Conservation (phyloP, 2,797 vertebrate genomes). For the Discoglossus pictus region DNA sequence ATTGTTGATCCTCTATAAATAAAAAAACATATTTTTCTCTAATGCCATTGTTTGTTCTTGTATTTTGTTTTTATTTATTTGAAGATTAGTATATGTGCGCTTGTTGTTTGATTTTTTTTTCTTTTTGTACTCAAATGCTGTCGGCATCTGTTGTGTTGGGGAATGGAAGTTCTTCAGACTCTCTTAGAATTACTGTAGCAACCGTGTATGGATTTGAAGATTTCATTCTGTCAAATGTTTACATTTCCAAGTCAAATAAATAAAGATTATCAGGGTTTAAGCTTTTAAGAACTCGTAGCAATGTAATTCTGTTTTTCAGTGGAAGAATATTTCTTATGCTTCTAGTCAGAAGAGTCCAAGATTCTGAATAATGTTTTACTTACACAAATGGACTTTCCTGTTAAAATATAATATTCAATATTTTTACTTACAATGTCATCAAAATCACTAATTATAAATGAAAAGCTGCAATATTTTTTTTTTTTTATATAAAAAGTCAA, state of each 20-base stretch:
- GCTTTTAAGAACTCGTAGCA: too few relatives aligned
- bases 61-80: slow-evolving; percentile 5
- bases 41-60: neutral
- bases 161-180: neutral
- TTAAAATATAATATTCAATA: too few relatives aligned
- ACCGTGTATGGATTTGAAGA: slow-evolving; percentile 25
- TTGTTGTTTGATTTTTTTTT: neutral
- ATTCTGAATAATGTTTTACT: too few relatives aligned
- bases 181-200: slow-evolving; percentile 15
- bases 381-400: too few relatives aligned
- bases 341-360: too few relatives aligned
- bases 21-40: neutral
- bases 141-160: neutral
- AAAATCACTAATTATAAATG: too few relatives aligned
- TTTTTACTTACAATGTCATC: too few relatives aligned
- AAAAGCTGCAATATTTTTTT: too few relatives aligned
- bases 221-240: slow-evolving; percentile 24
- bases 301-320: too few relatives aligned
- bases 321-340: too few relatives aligned
- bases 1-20: slow-evolving; percentile 30
- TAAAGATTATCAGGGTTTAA: slow-evolving; percentile 29
- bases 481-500: too few relatives aligned
- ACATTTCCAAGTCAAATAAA: slow-evolving; percentile 8
- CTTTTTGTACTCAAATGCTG: neutral
- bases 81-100: slow-evolving; percentile 31